Base-by-base conservation (phyloP, 2,888 invertebrate genomes). In the Alitta virens region DNA sequence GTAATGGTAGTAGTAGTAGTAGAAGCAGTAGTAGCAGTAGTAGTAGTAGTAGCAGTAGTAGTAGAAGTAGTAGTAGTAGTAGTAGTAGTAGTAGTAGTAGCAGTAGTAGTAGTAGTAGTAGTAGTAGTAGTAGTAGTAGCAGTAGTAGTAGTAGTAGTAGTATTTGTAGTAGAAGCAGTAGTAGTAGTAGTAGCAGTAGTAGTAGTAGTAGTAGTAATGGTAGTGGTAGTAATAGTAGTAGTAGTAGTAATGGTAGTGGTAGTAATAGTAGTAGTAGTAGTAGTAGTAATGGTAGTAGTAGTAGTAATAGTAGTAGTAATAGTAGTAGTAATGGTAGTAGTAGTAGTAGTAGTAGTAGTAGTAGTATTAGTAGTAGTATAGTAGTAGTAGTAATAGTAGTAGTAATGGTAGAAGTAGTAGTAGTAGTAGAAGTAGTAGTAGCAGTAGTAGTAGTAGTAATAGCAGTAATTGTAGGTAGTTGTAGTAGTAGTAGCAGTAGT, bases 171-270 rank as follows among this genome's bases (percentile, higher is more conserved):
- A n/a, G n/a, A n/a, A n/a, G n/a, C n/a, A n/a, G n/a, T n/a, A n/a
- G 62, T 53, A 62, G 62, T 62, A 62, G 56, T 18, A 60, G 56
- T 26, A 58, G 62, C 21, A 60, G 60, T 63, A 62, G 62, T 38
- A 62, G 62, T 51, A 62, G 62, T 51, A 62, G 62, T 51, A 62
- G 58, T 60, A 61, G 59, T 40, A 62, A 59, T 56, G 52, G 62
- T 62, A 62, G 62, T 40, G 61, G 62, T 62, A 62, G 63, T 53
- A 62, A 55, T 53, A 63, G 54, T 60, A 55, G 63, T 43, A 62
- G 63, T 42, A 63, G 60, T 53, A 62, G 63, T 52, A 62, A 59
- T 61, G 60, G 62, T 56, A 62, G 59, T 61, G 52, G 49, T 7
- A 26, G 18, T 43, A 27, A 18, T 9, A 40, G 18, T 33, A 25